Evolutionary conservation across 2,113 vertebrate species (phyloP).

Genomic region (Ceyx melanurus): DNA sequence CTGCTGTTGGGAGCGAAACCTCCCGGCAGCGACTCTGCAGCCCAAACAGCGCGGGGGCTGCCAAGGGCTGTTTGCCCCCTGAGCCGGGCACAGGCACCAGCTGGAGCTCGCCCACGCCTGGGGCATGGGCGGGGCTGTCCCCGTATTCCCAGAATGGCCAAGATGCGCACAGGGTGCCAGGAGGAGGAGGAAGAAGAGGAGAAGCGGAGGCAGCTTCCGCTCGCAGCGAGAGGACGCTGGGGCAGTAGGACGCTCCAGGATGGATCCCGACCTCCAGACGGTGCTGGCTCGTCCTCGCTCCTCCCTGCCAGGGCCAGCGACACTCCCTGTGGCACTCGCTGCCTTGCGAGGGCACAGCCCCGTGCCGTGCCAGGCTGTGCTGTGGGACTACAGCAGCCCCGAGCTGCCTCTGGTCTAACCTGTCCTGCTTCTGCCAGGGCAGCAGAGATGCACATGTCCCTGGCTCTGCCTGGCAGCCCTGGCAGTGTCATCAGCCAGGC

Average conservation of each 20-base stretch:
- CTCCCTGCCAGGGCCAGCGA: not conserved
- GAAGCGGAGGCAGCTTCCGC: not conserved
- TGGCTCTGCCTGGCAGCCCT: not conserved
- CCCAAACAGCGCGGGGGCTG: not conserved
- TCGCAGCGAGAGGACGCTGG: not conserved
- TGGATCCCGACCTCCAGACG: not conserved
- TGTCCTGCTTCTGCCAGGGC: not conserved
- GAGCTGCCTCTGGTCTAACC: fast-evolving
- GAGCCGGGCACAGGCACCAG: not conserved
- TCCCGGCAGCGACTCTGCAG: not conserved
- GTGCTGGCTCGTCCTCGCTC: not conserved
- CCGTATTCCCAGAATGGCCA: fast-evolving
- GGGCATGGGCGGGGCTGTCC: not conserved
- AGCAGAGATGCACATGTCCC: not conserved
- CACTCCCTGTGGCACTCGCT: fast-evolving
- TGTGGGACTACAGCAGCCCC: not conserved
- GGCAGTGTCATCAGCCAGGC: fast-evolving
- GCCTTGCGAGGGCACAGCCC: fast-evolving
- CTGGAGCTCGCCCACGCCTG: not conserved
- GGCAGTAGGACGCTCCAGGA: not conserved
- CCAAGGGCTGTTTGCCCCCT: not conserved
- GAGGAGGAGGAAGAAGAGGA: not conserved
- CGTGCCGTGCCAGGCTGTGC: fast-evolving
- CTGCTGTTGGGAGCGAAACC: conserved; percentile 56
- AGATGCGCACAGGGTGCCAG: not conserved